Evolutionary conservation across 2,797 vertebrate species (phyloP).

Genomic region (Darevskia mixta): DNA sequence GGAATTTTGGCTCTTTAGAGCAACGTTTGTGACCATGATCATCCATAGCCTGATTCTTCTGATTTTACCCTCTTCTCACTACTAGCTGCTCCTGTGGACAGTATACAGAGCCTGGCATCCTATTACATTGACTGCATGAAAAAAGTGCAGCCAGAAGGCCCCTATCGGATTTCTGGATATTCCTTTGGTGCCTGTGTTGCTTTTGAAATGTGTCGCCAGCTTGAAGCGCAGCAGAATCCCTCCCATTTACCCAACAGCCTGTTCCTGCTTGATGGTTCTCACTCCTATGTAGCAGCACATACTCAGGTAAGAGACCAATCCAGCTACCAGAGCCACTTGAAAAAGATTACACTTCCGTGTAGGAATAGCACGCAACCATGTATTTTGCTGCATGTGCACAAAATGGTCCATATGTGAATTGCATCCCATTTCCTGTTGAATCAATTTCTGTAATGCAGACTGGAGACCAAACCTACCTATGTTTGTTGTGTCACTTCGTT

Average conservation of each 20-base stretch:
- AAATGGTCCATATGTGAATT: background rate
- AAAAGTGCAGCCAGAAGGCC: slow-evolving; percentile 91
- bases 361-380: background rate
- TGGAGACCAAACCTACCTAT: too few species aligned
- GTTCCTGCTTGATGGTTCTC: slow-evolving; percentile 95
- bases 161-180: slow-evolving; percentile 93
- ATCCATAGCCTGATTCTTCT: background rate
- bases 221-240: slow-evolving; percentile 84
- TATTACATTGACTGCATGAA: slow-evolving; percentile 91
- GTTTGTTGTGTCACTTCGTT: background rate
- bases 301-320: slow-evolving; percentile 85
- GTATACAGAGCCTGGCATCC: slow-evolving; percentile 89
- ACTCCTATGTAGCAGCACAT: slow-evolving; percentile 92
- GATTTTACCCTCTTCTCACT: slow-evolving; percentile 22
- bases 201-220: slow-evolving; percentile 96
- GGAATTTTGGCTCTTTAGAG: background rate
- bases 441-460: background rate
- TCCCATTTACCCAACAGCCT: slow-evolving; percentile 84
- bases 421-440: background rate
- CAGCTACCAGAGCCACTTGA: background rate
- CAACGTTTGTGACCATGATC: background rate
- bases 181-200: slow-evolving; percentile 98
- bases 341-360: background rate
- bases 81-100: slow-evolving; percentile 92
- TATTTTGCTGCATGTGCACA: background rate